These are phyloP conservation scores for Macrosteles quadrilineatus DNA, from an alignment of 1,140 invertebrate genomes.

Conservation along the genomic window DNA sequence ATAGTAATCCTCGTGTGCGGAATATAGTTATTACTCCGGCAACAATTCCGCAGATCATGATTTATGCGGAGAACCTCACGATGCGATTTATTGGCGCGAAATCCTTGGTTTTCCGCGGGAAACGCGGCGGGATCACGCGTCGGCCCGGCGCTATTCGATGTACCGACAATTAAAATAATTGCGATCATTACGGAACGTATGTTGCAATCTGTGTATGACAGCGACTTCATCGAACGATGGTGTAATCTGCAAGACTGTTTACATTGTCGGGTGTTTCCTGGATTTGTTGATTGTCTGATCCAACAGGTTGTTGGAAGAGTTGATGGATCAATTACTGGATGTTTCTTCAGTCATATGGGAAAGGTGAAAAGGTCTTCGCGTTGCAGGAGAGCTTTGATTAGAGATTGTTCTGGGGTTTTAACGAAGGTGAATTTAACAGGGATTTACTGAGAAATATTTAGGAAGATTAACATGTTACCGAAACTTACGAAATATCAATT, in stretches of 20 bases:
- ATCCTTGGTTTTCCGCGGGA: background rate
- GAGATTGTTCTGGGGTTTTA: too few species aligned
- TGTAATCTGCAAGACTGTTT: background rate
- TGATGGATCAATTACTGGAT: too few species aligned
- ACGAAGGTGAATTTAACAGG: too few species aligned
- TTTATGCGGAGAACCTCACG: background rate
- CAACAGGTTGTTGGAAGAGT: too few species aligned
- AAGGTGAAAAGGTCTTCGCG: too few species aligned
- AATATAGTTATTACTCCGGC: conserved; percentile 9
- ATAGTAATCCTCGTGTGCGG: background rate
- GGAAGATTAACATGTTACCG: too few species aligned
- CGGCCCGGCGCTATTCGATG: background rate
- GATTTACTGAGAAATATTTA: too few species aligned
- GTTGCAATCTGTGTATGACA: background rate
- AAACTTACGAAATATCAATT: too few species aligned
- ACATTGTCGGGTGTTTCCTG: too few species aligned
- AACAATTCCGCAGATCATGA: background rate
- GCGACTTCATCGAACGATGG: background rate
- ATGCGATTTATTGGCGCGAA: background rate
- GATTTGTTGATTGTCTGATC: too few species aligned
- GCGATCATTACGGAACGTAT: background rate
- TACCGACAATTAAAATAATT: background rate
- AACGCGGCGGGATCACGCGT: background rate
- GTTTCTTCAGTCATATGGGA: too few species aligned
- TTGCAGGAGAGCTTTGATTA: too few species aligned